These are phyloP conservation scores for Liasis olivaceus DNA, from an alignment of 2,797 vertebrate species.

Conservation along the genomic window DNA sequence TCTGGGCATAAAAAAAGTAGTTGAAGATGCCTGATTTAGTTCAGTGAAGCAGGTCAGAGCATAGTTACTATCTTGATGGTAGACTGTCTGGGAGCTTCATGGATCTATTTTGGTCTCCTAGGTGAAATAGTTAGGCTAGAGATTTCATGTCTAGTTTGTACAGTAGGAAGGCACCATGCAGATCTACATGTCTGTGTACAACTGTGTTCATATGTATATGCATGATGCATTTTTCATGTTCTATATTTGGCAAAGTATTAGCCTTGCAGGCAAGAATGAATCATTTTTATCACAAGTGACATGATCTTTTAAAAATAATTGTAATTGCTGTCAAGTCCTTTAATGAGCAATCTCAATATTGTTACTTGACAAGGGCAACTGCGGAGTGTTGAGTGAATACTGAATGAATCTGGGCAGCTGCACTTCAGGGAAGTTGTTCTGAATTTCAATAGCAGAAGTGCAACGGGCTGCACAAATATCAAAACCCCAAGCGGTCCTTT, in stretches of 20 bases:
- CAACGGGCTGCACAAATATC: not conserved
- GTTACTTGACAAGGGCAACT: not conserved
- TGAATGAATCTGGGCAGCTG: not conserved
- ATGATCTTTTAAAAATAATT: not conserved
- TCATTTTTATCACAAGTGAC: not conserved
- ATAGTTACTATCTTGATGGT: not conserved
- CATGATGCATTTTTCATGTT: not conserved
- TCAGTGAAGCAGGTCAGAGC: not conserved
- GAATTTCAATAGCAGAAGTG: not conserved
- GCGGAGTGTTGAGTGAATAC: slow-evolving; percentile 3
- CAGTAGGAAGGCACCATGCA: not conserved
- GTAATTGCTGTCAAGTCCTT: slow-evolving; percentile 25
- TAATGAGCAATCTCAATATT: not conserved
- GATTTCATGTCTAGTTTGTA: not conserved
- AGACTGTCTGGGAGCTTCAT: not conserved
- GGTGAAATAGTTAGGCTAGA: not conserved
- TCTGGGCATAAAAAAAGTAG: not conserved
- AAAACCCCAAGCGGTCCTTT: not conserved
- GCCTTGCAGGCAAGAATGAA: slow-evolving; percentile 26
- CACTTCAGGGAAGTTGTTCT: not conserved
- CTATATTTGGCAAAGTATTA: slow-evolving; percentile 6
- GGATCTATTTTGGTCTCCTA: not conserved
- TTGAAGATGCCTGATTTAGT: not conserved
- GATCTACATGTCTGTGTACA: not conserved
- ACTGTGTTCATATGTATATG: not conserved